Base-by-base conservation (phyloP, 2,113 vertebrate species). In the Tyrannus savana region DNA sequence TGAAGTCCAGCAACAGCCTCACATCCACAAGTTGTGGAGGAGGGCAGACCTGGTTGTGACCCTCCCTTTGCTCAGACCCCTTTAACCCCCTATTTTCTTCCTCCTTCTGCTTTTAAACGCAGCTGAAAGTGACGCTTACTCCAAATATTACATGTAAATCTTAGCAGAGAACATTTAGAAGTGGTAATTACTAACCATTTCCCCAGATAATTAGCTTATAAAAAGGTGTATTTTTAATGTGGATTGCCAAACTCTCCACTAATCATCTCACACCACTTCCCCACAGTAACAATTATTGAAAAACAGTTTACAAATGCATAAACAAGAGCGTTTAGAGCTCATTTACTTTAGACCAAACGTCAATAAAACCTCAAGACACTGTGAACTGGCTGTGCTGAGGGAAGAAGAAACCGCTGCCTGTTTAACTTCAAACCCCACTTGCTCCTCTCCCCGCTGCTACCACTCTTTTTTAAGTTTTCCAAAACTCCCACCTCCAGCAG, bases 221-320 rank as follows among this genome's bases (percentile, higher is more conserved):
- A 94, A 96, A 92, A 93, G 93, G 93, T 87, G 73, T 78, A 88
- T 84, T 95, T 96, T 94, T 89, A 90, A 93, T 49, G 73, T 58
- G 88, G 85, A 93, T 53, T 93, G 93, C 90, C 93, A 93, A 87
- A 96, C 85, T 84, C 83, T 96, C 93, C 83, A 49, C 93, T 96
- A 94, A 96, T 87, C 95, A 95, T 75, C 93, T 92, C 90, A 63
- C 84, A 85, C 88, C 87, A 81, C 86, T 84, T 94, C 90, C 83
- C 86, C 69, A 53, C 83, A 64, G 76, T 63, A 96, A 92, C 88
- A 90, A 92, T 86, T 84, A 95, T 49, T 33, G 83, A 94, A 91
- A 56, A 90, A 75, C 72, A 64, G 83, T 72, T 95, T 93, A 72
- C 81, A 94, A 95, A 89, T 3, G 44, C 85, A 90, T 72, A 86